Evolutionary conservation across 1,140 invertebrate genomes (phyloP).

Genomic region (Thrips palmi): DNA sequence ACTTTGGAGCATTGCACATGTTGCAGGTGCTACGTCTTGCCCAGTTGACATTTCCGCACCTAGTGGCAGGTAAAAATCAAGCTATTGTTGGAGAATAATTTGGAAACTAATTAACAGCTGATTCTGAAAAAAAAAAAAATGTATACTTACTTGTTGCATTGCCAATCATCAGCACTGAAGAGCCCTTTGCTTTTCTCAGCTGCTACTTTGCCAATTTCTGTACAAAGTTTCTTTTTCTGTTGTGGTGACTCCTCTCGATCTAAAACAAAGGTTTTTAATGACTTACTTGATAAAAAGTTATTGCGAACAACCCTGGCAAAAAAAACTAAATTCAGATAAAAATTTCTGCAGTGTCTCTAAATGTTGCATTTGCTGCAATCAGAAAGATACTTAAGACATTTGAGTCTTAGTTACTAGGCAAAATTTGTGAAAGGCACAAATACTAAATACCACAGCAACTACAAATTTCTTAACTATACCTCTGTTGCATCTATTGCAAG

Average conservation of each 20-base stretch:
- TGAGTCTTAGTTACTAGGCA: too few species aligned
- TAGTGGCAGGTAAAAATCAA: conserved; percentile 2
- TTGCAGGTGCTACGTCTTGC: conserved; percentile 91
- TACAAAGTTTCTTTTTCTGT: conserved; percentile 79
- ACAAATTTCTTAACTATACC: conserved; percentile 22
- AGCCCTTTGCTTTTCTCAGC: conserved; percentile 96
- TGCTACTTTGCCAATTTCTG: conserved; percentile 93
- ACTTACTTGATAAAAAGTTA: conserved; percentile 3
- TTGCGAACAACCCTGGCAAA: conserved; percentile 2
- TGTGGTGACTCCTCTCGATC: conserved; percentile 21
- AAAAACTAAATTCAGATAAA: neutral
- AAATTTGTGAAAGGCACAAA: too few species aligned
- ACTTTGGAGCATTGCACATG: conserved; percentile 96
- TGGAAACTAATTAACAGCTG: neutral
- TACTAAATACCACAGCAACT: too few species aligned
- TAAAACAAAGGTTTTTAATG: too few species aligned
- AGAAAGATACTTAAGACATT: too few species aligned
- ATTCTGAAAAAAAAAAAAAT: neutral
- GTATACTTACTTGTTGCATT: conserved; percentile 96
- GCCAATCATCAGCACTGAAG: conserved; percentile 98
- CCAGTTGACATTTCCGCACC: conserved; percentile 98
- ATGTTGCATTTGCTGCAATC: too few species aligned
- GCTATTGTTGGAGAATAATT: too few species aligned
- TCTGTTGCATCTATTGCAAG: conserved; percentile 84
- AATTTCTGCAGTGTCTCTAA: neutral